These are phyloP conservation scores for Eulacestoma nigropectus DNA, from an alignment of 2,113 vertebrate genomes.

Conservation along the genomic window DNA sequence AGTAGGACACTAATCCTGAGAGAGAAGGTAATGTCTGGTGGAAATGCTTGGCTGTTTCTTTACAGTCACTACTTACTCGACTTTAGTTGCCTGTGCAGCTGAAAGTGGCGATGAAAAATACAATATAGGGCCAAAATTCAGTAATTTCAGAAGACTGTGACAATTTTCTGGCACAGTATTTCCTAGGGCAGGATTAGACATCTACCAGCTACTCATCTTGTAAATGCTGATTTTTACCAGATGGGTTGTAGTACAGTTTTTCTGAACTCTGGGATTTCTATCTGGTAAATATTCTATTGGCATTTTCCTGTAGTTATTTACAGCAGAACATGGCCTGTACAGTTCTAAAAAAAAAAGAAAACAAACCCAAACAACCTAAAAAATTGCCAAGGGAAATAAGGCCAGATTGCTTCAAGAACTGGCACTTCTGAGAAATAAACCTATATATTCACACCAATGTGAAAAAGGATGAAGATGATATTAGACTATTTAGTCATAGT, in stretches of 20 bases:
- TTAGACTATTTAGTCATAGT: not conserved
- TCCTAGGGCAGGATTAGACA: not conserved
- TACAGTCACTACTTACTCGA: not conserved
- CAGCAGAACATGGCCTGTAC: not conserved
- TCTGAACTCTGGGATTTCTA: not conserved
- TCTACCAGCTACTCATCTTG: not conserved
- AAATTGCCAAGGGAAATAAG: not conserved
- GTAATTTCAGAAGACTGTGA: not conserved
- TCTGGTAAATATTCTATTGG: not conserved
- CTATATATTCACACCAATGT: not conserved
- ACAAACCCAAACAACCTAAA: not conserved
- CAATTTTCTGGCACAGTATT: not conserved
- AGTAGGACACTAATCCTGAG: not conserved
- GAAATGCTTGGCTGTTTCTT: not conserved
- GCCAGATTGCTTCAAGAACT: not conserved
- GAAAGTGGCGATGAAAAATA: not conserved
- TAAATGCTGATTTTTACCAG: not conserved
- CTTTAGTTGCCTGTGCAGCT: not conserved
- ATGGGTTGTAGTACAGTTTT: not conserved
- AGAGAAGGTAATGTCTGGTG: not conserved
- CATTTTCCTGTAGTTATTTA: not conserved
- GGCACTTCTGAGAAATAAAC: not conserved
- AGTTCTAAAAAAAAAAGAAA: not conserved
- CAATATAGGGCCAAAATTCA: not conserved
- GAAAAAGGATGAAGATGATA: not conserved